Evolutionary conservation across 2,888 invertebrate species (phyloP).

Genomic region (Hoplodrina blanda): DNA sequence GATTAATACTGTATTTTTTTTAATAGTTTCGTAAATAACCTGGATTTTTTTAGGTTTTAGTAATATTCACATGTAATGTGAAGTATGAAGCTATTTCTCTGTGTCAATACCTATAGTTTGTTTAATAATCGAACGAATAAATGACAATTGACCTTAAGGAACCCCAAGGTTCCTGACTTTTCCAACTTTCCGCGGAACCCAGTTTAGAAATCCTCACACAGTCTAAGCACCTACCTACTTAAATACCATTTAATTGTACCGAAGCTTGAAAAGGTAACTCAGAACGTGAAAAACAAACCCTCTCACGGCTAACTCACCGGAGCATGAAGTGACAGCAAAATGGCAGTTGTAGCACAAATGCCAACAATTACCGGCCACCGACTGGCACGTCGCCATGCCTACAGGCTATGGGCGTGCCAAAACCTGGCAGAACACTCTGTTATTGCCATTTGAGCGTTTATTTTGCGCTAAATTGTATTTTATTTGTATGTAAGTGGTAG

Average conservation of each 20-base stretch:
- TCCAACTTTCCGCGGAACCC: too few relatives aligned
- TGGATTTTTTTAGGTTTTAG: too few relatives aligned
- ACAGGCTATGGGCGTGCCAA: conserved; percentile 48
- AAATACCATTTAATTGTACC: background rate
- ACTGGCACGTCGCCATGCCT: conserved; percentile 56
- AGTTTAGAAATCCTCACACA: too few relatives aligned
- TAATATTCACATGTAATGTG: too few relatives aligned
- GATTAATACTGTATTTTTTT: too few relatives aligned
- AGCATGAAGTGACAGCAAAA: conserved; percentile 56
- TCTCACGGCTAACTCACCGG: conserved; percentile 14
- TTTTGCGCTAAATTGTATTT: conserved; percentile 36
- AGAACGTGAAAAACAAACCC: conserved; percentile 17
- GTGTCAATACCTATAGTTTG: too few relatives aligned
- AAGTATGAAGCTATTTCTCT: too few relatives aligned
- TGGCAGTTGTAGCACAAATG: conserved; percentile 60
- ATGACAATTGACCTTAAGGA: too few relatives aligned
- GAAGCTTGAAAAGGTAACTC: background rate
- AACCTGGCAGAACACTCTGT: conserved; percentile 44
- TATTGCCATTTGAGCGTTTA: conserved; percentile 44
- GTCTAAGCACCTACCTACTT: background rate
- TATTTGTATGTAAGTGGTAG: background rate
- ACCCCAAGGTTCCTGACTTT: too few relatives aligned
- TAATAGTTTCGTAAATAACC: too few relatives aligned
- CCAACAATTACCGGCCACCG: conserved; percentile 57
- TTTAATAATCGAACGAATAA: too few relatives aligned